Evolutionary conservation across 2,888 invertebrate genomes (phyloP).

Genomic region (Carpatolechia fugitivella): DNA sequence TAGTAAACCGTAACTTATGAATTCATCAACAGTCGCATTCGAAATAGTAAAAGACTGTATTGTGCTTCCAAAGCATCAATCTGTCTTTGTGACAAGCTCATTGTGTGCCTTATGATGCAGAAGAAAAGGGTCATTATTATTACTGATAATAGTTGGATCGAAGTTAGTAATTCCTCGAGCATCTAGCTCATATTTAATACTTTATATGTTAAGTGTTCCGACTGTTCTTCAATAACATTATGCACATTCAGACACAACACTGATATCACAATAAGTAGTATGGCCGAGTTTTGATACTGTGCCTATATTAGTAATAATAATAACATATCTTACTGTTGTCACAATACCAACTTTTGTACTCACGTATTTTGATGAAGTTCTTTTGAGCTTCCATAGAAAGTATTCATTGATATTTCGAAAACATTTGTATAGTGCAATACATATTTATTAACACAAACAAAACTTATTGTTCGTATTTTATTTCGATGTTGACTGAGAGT

Average conservation of each 20-base stretch:
- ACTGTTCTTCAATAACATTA: too few relatives aligned
- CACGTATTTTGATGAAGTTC: neutral
- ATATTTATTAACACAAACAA: slow-evolving; percentile 56
- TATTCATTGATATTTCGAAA: slow-evolving; percentile 18
- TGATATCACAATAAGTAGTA: too few relatives aligned
- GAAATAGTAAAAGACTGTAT: slow-evolving; percentile 9
- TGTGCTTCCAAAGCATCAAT: slow-evolving; percentile 16
- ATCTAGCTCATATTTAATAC: too few relatives aligned
- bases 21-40: slow-evolving; percentile 42
- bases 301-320: neutral
- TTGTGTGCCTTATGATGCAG: slow-evolving; percentile 13
- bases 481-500: slow-evolving; percentile 23
- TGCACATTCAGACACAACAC: too few relatives aligned
- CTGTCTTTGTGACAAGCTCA: slow-evolving; percentile 8
- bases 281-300: too few relatives aligned
- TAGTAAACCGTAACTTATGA: slow-evolving; percentile 59
- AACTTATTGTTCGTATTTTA: slow-evolving; percentile 29
- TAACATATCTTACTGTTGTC: neutral
- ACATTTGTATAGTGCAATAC: slow-evolving; percentile 58
- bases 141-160: neutral
- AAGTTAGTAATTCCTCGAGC: too few relatives aligned
- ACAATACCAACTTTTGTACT: slow-evolving; percentile 2
- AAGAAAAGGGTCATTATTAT: neutral
- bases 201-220: too few relatives aligned
- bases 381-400: slow-evolving; percentile 1